Evolutionary conservation across 2,797 vertebrate species (phyloP).

Genomic region (Dipus sagitta): DNA sequence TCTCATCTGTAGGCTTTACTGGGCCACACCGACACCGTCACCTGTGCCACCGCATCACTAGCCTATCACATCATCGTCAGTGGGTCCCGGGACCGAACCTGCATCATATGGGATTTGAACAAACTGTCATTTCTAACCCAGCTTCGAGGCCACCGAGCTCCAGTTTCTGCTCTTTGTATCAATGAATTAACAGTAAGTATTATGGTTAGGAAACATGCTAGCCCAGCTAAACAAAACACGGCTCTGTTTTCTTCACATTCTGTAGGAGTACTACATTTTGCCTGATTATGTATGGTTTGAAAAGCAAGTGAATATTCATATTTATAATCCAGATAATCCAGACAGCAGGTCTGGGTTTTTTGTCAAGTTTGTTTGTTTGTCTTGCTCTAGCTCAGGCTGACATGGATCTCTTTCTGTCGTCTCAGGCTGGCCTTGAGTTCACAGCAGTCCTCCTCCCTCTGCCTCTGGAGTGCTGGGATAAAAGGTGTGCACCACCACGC

Average conservation of each 20-base stretch:
- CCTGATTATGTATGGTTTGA: not conserved
- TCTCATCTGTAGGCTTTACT: slow-evolving; percentile 91
- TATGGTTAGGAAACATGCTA: slow-evolving; percentile 9
- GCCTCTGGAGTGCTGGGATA: too few species aligned
- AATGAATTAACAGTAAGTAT: slow-evolving; percentile 95
- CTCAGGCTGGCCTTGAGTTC: too few species aligned
- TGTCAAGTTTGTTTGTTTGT: too few species aligned
- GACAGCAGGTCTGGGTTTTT: not conserved
- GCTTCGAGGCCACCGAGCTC: slow-evolving; percentile 96
- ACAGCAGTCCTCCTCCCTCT: too few species aligned
- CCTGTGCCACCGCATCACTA: slow-evolving; percentile 94
- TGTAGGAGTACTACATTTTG: not conserved
- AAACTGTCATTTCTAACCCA: slow-evolving; percentile 98
- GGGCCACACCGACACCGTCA: slow-evolving; percentile 97
- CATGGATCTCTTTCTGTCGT: too few species aligned
- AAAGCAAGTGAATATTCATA: slow-evolving; percentile 20
- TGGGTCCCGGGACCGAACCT: slow-evolving; percentile 97
- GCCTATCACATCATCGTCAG: slow-evolving; percentile 98
- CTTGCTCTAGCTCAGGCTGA: too few species aligned
- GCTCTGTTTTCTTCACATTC: not conserved
- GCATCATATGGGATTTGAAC: slow-evolving; percentile 99
- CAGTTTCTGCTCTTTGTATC: slow-evolving; percentile 97
- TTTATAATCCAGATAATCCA: not conserved
- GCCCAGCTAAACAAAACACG: not conserved
- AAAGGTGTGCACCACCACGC: too few species aligned